Evolutionary conservation across 2,888 invertebrate species (phyloP), one percentile per base, ranked within the genome.

Genomic region (Mesorhabditis belari): DNA sequence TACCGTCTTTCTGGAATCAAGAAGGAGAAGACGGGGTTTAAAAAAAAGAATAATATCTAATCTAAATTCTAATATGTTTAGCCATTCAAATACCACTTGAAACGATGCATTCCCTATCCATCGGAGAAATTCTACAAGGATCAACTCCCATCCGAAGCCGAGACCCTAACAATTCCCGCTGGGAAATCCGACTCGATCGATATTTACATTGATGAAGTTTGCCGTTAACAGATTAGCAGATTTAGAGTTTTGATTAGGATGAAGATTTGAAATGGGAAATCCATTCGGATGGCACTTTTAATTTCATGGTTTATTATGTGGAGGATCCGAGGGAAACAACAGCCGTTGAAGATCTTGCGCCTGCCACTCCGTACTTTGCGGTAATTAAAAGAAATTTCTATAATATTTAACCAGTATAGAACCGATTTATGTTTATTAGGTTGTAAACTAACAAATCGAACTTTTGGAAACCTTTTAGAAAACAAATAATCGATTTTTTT

Each of bases 1-100:
- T 79, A 9, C 79, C 79, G 3, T 60, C 73, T 0, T 79, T 73
- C 59, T 79, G 79, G 79, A 80, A 79, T 62, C 69, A 63, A 19
- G 67, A 68, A 1, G 73, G 67, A 26, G 62, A 68, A 49, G 44
- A 9, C 44, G 12, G 44, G 44, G 44, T 17, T 35, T 35, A 35
- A 35, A 35, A 35, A 1, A 35, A 1, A 9, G 2, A 35, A 17
- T 2, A 17, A 17, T 35, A 35, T 35, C 44, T 35, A n/a, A n/a
- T n/a, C n/a, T n/a, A n/a, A n/a, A n/a, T n/a, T n/a, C 49, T 23
- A 9, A 51, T 55, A 19, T 9, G 35, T 72, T 25, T 50, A 77
- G 65, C 64, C 71, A 3, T 79, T 76, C 56, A 64, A 63, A 17
- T 77, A 76, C 9, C 62, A 70, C 29, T 60, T 79, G 19, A 64